A percentile compares a stretch with the other conserved stretches of the same genome.
Conservation (phyloP, 2,888 invertebrate genomes). For the Sphecodes monilicornis region DNA sequence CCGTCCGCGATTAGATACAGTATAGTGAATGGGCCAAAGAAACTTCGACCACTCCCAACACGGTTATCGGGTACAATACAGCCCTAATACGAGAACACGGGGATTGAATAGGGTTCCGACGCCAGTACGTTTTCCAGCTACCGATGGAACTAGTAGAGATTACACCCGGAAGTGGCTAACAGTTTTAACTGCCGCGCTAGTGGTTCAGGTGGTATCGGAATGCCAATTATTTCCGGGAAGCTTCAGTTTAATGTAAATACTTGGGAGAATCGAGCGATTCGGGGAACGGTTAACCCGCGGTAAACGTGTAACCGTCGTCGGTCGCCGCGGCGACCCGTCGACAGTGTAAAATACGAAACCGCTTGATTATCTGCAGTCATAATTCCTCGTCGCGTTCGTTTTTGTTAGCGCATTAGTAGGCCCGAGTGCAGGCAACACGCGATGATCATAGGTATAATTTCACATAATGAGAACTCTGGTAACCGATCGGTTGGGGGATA, state of each 20-base stretch:
- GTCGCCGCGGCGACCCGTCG: conserved; percentile 8
- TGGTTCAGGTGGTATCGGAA: conserved; percentile 19
- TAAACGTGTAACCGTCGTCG: conserved; percentile 28
- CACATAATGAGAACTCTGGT: conserved; percentile 70
- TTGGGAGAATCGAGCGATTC: conserved; percentile 31
- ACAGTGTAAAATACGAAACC: conserved; percentile 59
- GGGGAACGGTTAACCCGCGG: conserved; percentile 21
- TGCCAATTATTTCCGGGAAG: conserved; percentile 43
- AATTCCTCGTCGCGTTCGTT: conserved; percentile 60
- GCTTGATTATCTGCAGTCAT: conserved; percentile 60
- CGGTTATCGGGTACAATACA: conserved; percentile 9
- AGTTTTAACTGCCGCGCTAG: conserved; percentile 22
- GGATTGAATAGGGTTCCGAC: conserved; percentile 3
- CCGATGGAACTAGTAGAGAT: conserved; percentile 13
- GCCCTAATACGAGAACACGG: conserved; percentile 6
- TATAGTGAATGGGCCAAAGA: background rate
- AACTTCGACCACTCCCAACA: conserved; percentile 11
- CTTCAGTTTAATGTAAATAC: conserved; percentile 50
- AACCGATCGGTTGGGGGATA: conserved; percentile 66
- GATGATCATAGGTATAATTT: conserved; percentile 70
- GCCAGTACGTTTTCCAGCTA: background rate
- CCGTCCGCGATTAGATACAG: conserved; percentile 3
- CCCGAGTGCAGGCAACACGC: conserved; percentile 53
- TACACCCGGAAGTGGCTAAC: conserved; percentile 22
- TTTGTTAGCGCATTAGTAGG: conserved; percentile 66